phyloP scores from a whole-genome alignment of 2,888 invertebrate species.

The Drosophila stalkeri region DNA sequence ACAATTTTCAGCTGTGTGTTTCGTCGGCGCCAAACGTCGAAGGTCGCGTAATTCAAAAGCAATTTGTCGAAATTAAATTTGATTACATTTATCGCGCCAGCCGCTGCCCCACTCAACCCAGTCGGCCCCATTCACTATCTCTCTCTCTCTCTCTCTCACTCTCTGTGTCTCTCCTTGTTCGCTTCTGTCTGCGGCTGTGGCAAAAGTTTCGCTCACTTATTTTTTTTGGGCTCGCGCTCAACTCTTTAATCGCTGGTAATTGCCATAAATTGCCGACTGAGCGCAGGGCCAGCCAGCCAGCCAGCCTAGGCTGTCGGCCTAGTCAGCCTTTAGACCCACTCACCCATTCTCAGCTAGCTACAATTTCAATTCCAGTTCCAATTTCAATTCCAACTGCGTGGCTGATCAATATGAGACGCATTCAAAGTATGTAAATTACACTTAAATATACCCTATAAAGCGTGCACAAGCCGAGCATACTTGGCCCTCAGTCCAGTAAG shows the following conservation, averaged over 20 bases:
- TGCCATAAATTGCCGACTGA: constrained; percentile 57
- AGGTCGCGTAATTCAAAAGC: constrained; percentile 80
- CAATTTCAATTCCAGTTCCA: constrained; percentile 1
- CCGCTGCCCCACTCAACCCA: constrained; percentile 34
- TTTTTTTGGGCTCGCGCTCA: constrained; percentile 24
- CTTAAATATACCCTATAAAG: constrained; percentile 3
- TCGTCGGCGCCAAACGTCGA: constrained; percentile 61
- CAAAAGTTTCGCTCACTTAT: constrained; percentile 32
- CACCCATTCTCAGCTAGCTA: neutral
- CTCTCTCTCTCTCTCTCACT: too few relatives aligned
- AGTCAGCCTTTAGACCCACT: neutral
- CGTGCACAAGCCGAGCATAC: neutral
- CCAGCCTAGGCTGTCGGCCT: constrained; percentile 2
- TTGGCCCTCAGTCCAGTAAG: too few relatives aligned
- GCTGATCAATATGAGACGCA: constrained; percentile 42
- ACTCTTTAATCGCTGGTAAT: constrained; percentile 65
- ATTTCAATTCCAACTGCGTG: constrained; percentile 12
- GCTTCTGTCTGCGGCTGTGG: constrained; percentile 21
- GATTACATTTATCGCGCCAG: constrained; percentile 77
- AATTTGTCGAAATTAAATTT: constrained; percentile 80
- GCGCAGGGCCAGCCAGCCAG: neutral
- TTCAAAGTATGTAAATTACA: constrained; percentile 18
- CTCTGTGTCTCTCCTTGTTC: neutral
- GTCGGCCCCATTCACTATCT: too few relatives aligned
- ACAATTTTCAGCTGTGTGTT: constrained; percentile 77